These are phyloP conservation scores for Tokudaia muenninki DNA, from an alignment of 2,797 vertebrate species.

Conservation along the genomic window DNA sequence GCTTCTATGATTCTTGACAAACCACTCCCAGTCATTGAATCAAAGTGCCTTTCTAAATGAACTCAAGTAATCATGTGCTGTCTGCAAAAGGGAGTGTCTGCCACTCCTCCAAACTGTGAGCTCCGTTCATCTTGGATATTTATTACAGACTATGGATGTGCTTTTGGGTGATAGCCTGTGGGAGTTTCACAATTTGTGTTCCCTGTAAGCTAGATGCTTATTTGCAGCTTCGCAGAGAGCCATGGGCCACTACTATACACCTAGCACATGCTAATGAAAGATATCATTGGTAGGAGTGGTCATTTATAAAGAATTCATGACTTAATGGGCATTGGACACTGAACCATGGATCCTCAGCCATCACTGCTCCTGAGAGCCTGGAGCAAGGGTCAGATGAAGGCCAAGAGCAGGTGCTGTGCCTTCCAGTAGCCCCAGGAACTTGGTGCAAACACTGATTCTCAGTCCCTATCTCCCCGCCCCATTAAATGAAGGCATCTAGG, in stretches of 20 bases:
- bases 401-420: not conserved
- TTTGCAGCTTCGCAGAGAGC: not conserved
- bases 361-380: no score
- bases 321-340: not conserved
- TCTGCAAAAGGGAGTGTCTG: not conserved
- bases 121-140: not conserved
- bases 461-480: no score
- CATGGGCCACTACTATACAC: no score
- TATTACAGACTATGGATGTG: not conserved
- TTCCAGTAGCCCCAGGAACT: not conserved
- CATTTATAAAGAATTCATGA: not conserved
- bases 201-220: not conserved
- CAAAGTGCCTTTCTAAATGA: not conserved
- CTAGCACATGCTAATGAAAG: not conserved
- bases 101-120: not conserved
- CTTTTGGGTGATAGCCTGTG: not conserved
- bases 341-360: not conserved
- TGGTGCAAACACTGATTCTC: not conserved
- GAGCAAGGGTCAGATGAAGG: not conserved
- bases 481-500: not conserved
- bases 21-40: not conserved
- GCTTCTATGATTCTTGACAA: conserved; percentile 4
- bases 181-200: not conserved
- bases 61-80: not conserved
- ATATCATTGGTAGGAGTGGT: not conserved